Percentiles rank a stretch among this genome's conserved stretches.
These are phyloP conservation scores for Listrodromus nycthemerus DNA, from an alignment of 2,888 invertebrate species.

Conservation along the genomic window DNA sequence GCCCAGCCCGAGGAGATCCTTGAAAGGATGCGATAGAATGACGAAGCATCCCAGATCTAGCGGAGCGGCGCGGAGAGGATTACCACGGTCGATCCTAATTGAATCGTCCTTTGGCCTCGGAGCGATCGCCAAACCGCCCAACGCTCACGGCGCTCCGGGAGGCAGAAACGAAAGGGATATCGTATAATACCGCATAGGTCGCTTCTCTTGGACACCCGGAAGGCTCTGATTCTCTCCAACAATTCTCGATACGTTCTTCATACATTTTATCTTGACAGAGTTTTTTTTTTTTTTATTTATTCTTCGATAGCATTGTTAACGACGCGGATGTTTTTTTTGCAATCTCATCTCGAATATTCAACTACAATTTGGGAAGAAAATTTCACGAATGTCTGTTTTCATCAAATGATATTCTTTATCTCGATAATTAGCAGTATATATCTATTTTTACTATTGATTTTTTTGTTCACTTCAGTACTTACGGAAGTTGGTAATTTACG, in stretches of 20 bases:
- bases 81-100: slow-evolving; percentile 83
- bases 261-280: neutral
- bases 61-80: slow-evolving; percentile 77
- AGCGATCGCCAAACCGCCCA: slow-evolving; percentile 77
- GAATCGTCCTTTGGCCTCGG: slow-evolving; percentile 83
- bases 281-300: neutral
- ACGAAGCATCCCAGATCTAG: slow-evolving; percentile 69
- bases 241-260: neutral
- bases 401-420: neutral
- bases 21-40: slow-evolving; percentile 51
- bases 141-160: slow-evolving; percentile 64
- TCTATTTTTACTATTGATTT: no score
- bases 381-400: neutral
- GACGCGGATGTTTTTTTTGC: neutral
- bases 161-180: slow-evolving; percentile 34
- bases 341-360: neutral
- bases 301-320: neutral
- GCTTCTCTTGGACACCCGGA: slow-evolving; percentile 21
- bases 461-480: neutral
- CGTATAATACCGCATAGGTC: slow-evolving; percentile 9
- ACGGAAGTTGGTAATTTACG: no score
- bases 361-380: neutral
- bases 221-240: neutral
- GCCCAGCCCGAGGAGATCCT: slow-evolving; percentile 45
- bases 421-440: neutral